These are phyloP conservation scores for Pantala flavescens DNA, from an alignment of 1,140 invertebrate species.

Conservation along the genomic window DNA sequence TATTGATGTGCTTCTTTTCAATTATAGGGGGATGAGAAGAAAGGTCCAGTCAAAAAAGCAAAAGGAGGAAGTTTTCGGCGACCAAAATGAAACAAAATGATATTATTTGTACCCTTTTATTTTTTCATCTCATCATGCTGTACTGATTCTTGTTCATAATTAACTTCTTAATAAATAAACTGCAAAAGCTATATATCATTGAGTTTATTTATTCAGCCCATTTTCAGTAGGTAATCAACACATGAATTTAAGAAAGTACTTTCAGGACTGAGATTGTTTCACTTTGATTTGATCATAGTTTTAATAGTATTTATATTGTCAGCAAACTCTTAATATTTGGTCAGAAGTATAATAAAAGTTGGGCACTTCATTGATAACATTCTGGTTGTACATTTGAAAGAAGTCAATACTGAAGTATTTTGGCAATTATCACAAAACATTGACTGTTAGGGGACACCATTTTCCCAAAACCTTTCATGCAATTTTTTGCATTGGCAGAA, in stretches of 20 bases:
- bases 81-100: background rate
- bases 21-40: background rate
- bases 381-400: background rate
- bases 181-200: too few species aligned
- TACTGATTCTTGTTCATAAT: too few species aligned
- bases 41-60: background rate
- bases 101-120: too few species aligned
- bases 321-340: background rate
- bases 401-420: slow-evolving; percentile 10
- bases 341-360: background rate
- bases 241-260: background rate
- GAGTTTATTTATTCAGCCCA: background rate
- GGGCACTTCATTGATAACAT: slow-evolving; percentile 9
- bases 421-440: slow-evolving; percentile 4
- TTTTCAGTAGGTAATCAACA: background rate
- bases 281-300: background rate
- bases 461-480: background rate
- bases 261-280: background rate
- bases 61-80: background rate
- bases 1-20: too few species aligned
- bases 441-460: background rate
- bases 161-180: too few species aligned
- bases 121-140: too few species aligned
- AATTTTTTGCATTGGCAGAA: background rate
- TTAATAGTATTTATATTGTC: background rate